Conservation (phyloP, 2,888 invertebrate genomes). For the Athetis lepigone region DNA sequence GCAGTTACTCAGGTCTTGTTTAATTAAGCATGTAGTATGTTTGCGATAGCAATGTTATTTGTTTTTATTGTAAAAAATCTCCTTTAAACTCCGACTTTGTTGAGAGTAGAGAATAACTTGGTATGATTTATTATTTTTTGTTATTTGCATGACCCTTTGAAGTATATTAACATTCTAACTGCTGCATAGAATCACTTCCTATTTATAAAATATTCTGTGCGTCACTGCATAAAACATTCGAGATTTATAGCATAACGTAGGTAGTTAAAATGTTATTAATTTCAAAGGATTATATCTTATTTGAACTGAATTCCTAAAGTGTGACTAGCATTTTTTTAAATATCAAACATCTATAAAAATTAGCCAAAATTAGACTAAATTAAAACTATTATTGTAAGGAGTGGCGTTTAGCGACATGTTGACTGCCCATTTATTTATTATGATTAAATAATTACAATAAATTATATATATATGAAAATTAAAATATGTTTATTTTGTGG, state of each 20-base stretch:
- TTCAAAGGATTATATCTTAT: slow-evolving; percentile 51
- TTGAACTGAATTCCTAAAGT: slow-evolving; percentile 57
- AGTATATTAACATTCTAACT: slow-evolving; percentile 54
- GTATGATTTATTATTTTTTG: slow-evolving; percentile 40
- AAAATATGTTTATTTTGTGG: slow-evolving; percentile 12
- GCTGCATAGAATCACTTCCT: slow-evolving; percentile 38
- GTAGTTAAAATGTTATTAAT: slow-evolving; percentile 62
- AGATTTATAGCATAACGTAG: slow-evolving; percentile 30
- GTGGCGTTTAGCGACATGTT: slow-evolving; percentile 45
- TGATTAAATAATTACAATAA: slow-evolving; percentile 30
- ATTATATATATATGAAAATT: slow-evolving; percentile 17
- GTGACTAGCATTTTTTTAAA: slow-evolving; percentile 43
- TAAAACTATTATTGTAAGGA: slow-evolving; percentile 41
- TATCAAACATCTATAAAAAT: slow-evolving; percentile 36
- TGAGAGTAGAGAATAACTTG: slow-evolving; percentile 73
- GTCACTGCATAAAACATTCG: slow-evolving; percentile 5
- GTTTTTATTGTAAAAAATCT: slow-evolving; percentile 61
- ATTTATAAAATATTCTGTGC: slow-evolving; percentile 53
- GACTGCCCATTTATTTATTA: slow-evolving; percentile 50
- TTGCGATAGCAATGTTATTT: slow-evolving; percentile 51
- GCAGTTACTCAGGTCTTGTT: slow-evolving; percentile 49
- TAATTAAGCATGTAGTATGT: slow-evolving; percentile 62
- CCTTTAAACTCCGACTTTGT: slow-evolving; percentile 72
- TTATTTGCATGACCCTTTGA: slow-evolving; percentile 51
- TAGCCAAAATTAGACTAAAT: slow-evolving; percentile 53